Percentiles rank a stretch among this genome's conserved stretches.
Evolutionary conservation across 2,113 vertebrate species (phyloP).

Genomic region (Anhinga anhinga): DNA sequence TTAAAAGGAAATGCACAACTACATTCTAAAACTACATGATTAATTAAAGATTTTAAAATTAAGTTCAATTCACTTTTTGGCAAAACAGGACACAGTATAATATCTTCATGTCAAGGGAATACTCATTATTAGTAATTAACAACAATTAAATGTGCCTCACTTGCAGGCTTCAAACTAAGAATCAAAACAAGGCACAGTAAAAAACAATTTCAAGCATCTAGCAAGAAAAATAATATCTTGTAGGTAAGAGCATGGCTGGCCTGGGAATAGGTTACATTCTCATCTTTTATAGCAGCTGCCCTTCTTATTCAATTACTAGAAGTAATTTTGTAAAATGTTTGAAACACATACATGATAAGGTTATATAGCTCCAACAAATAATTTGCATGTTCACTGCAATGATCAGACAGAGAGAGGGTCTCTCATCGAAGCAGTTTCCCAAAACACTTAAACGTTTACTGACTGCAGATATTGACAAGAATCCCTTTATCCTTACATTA

Average conservation of each 20-base stretch:
- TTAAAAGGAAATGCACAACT: neutral
- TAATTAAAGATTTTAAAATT: slow-evolving; percentile 6
- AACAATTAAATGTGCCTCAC: neutral
- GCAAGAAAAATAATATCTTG: neutral
- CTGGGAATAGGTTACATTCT: neutral
- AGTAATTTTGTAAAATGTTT: neutral
- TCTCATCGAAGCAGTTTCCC: neutral
- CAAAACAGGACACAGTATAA: neutral
- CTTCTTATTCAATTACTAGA: neutral
- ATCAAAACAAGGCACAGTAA: neutral
- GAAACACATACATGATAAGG: neutral
- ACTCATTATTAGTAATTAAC: neutral
- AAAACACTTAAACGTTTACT: neutral
- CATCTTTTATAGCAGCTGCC: neutral
- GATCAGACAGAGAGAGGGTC: neutral
- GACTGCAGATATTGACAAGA: neutral
- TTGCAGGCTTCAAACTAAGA: neutral
- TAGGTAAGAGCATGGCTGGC: neutral
- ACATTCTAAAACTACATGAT: neutral
- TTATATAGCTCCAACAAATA: neutral
- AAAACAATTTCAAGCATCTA: neutral
- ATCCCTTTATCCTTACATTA: neutral
- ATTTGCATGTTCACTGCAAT: neutral
- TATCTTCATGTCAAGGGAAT: neutral
- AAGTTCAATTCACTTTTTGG: neutral